Conservation (phyloP, 2,888 invertebrate genomes). For the Cactoblastis cactorum region DNA sequence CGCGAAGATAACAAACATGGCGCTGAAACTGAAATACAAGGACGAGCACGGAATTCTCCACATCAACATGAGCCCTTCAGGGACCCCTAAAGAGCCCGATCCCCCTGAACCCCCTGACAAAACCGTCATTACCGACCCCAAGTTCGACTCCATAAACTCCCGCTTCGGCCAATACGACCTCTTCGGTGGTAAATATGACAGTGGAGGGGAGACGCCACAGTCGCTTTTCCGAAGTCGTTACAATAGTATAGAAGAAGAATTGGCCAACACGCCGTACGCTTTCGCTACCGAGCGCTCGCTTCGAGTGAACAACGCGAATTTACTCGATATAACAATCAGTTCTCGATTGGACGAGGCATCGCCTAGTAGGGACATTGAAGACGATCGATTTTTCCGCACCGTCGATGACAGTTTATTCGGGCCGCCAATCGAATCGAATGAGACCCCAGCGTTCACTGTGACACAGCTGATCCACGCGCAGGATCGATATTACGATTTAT, state of each 20-base stretch:
- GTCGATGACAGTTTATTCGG: constrained; percentile 53
- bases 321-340: constrained; percentile 59
- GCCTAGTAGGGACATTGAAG: constrained; percentile 58
- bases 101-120: constrained; percentile 22
- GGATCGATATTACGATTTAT: constrained; percentile 67
- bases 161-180: constrained; percentile 68
- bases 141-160: constrained; percentile 70
- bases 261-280: constrained; percentile 75
- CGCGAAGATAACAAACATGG: constrained; percentile 43
- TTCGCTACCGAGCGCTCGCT: constrained; percentile 60
- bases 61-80: constrained; percentile 66
- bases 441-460: constrained; percentile 61
- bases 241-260: constrained; percentile 72
- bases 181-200: constrained; percentile 62
- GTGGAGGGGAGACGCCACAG: constrained; percentile 43
- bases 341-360: constrained; percentile 38
- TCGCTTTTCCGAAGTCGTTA: constrained; percentile 71
- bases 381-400: constrained; percentile 56
- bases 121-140: constrained; percentile 43
- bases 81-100: constrained; percentile 35
- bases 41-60: constrained; percentile 71
- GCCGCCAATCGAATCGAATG: constrained; percentile 48
- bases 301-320: constrained; percentile 37
- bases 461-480: constrained; percentile 71
- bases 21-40: constrained; percentile 66